Conservation (phyloP, 2,888 invertebrate genomes). For the Azorinus chamasolen region DNA sequence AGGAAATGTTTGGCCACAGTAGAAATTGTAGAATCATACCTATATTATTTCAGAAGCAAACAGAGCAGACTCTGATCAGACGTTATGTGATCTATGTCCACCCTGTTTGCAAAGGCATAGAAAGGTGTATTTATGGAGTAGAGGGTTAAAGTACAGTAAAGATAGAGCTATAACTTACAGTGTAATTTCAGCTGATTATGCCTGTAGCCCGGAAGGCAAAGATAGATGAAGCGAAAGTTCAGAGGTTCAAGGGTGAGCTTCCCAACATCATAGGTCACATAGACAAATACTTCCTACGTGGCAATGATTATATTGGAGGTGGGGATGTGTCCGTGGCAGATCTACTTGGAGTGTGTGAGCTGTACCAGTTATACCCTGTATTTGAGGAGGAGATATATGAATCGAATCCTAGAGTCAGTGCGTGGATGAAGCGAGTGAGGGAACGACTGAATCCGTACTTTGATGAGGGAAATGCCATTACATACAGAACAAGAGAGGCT, state of each 20-base stretch:
- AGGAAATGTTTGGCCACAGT: too few species aligned
- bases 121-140: too few species aligned
- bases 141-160: too few species aligned
- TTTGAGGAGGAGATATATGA: conserved; percentile 75
- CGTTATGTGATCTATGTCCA: too few species aligned
- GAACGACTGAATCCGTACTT: conserved; percentile 73
- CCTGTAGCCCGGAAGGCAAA: conserved; percentile 75
- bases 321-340: conserved; percentile 83
- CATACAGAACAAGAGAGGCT: conserved; percentile 64
- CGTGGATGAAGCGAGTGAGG: conserved; percentile 80
- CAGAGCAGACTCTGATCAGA: too few species aligned
- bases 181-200: conserved; percentile 78
- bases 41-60: too few species aligned
- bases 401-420: conserved; percentile 72
- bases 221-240: conserved; percentile 73
- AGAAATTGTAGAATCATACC: too few species aligned
- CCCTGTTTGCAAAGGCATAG: too few species aligned
- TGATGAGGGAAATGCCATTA: conserved; percentile 77
- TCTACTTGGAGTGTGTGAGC: conserved; percentile 81
- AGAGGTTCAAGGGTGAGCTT: conserved; percentile 65
- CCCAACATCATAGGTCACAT: conserved; percentile 66
- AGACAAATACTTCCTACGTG: conserved; percentile 79
- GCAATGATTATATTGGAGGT: conserved; percentile 76
- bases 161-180: too few species aligned
- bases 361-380: conserved; percentile 80